Evolutionary conservation across 2,113 vertebrate species (phyloP).

Genomic region (Chinchilla lanigera): DNA sequence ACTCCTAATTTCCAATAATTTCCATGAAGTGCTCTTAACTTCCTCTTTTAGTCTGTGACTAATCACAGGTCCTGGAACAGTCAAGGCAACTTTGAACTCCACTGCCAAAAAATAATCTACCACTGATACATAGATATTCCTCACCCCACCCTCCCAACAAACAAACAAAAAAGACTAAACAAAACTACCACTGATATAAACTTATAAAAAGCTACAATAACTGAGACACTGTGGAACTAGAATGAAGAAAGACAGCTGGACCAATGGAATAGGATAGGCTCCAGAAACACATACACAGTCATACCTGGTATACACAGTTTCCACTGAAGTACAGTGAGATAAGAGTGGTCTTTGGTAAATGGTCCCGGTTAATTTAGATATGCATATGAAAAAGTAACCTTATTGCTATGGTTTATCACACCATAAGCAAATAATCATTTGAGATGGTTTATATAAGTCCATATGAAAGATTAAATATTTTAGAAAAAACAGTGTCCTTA

Average conservation of each 20-base stretch:
- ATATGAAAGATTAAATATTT: neutral
- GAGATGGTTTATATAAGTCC: no score
- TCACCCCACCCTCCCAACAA: no score
- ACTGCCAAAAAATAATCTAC: neutral
- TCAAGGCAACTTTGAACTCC: neutral
- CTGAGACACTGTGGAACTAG: neutral
- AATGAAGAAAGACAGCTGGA: neutral
- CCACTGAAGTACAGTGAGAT: neutral
- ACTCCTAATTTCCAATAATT: no score
- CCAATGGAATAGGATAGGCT: neutral
- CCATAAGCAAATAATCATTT: neutral
- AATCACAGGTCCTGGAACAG: neutral
- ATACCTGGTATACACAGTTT: neutral
- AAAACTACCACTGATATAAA: neutral
- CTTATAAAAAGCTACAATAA: neutral
- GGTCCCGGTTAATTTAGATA: neutral
- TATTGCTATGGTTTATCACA: neutral
- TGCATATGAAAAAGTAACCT: neutral
- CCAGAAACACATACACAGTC: neutral
- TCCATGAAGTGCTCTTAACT: no score
- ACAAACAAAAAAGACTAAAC: no score
- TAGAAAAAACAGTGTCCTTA: neutral
- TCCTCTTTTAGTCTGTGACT: no score
- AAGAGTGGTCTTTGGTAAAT: neutral
- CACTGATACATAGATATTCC: no score